Evolutionary conservation across 1,140 invertebrate species (phyloP), one percentile per base, ranked within the genome.

Genomic region (Drosophila kanapiae): DNA sequence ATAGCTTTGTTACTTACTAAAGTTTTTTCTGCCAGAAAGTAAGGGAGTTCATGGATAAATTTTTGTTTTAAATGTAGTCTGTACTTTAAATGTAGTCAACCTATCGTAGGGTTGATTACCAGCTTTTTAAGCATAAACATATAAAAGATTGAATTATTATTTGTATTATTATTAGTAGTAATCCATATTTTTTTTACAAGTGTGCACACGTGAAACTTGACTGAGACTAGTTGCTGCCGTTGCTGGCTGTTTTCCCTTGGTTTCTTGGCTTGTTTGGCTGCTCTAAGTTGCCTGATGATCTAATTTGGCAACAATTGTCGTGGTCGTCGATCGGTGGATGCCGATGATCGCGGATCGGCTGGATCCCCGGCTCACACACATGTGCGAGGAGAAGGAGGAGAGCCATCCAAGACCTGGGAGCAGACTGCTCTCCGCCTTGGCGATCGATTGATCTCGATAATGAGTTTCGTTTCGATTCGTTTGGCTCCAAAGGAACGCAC

Each of bases 281-380:
- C 48, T 62, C 58, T 64, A 49, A 61, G 74, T 72, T 80, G 80
- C 76, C 83, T 92, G 91, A 92, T 92, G 91, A 92, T 92, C 91
- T 92, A 92, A 92, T 92, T 92, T 92, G 87, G 87, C 91, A 92
- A 86, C 86, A 92, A 90, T 90, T 91, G 87, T 92, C 82, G 88
- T 91, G 77, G 80, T 90, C 78, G 80, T 78, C 68, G 76, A 69
- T 74, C 65, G 70, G 57, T 71, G 51, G 51, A 67, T 71, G 59
- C 65, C 65, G 57, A 35, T 61, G 61, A 70, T 70, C 63, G 67
- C 16, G 40, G 40, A 56, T 68, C 37, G 47, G n/a, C 18, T 49
- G 43, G 47, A 31, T 75, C 43, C 56, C 37, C 59, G 49, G 49
- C 51, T 43, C 81, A 84, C 70, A 67, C 58, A 76, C 63, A 76